A percentile compares a stretch with the other conserved stretches of the same genome.
These are phyloP conservation scores for Dryobotodes eremita DNA, from an alignment of 2,888 invertebrate species.

Conservation along the genomic window DNA sequence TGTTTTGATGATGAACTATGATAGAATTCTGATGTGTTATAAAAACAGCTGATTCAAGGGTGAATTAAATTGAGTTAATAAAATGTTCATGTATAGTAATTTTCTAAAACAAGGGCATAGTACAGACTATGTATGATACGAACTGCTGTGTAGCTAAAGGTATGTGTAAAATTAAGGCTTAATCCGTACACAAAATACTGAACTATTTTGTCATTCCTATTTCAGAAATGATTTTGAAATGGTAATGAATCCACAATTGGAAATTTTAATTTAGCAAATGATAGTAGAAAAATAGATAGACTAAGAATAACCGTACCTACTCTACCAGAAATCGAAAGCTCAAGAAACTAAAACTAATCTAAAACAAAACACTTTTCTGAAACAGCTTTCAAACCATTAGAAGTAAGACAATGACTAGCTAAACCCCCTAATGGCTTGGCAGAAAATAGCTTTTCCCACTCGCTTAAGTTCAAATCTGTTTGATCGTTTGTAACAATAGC, in stretches of 20 bases:
- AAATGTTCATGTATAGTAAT: conserved; percentile 29
- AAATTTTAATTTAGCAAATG: neutral
- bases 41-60: conserved; percentile 25
- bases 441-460: conserved; percentile 61
- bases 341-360: conserved; percentile 26
- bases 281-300: neutral
- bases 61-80: conserved; percentile 34
- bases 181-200: neutral
- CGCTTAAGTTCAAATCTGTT: conserved; percentile 59
- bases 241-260: neutral
- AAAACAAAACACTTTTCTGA: conserved; percentile 18
- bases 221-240: neutral
- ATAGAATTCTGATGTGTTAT: neutral
- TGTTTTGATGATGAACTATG: neutral
- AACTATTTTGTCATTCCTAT: neutral
- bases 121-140: neutral
- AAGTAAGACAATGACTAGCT: conserved; percentile 56
- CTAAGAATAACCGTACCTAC: neutral
- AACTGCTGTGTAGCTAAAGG: neutral
- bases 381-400: conserved; percentile 33
- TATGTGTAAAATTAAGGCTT: neutral
- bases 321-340: conserved; percentile 12
- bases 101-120: conserved; percentile 19
- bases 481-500: conserved; percentile 63
- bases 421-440: conserved; percentile 54